Evolutionary conservation across 2,888 invertebrate species (phyloP), one percentile per base, ranked within the genome.

Genomic region (Polydrusus tereticollis): DNA sequence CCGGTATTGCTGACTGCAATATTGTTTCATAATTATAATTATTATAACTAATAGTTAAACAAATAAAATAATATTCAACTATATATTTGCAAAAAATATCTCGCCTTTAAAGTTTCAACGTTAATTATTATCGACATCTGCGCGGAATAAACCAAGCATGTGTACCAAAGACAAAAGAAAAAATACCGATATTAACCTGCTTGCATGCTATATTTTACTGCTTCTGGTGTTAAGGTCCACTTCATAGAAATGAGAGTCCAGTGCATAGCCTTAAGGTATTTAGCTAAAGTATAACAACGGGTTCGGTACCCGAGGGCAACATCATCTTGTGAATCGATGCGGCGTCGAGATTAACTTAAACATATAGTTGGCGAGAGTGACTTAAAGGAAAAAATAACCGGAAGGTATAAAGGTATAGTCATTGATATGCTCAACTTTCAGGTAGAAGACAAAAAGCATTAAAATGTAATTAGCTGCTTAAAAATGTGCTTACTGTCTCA

Each of bases 181-280:
- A 58, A 59, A 12, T 20, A 50, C 70, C 58, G 10, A 65, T 47
- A 65, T 65, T 70, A 65, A 70, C 29, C 33, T 59, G 65, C 65
- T 62, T 47, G 57, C 66, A 71, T 50, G 60, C 29, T 64, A 69
- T 50, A 26, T 70, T 70, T 70, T 70, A 69, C 73, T 73, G 73
- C 73, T 73, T 69, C 73, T 73, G 73, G 73, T 73, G 73, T 73
- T 73, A 73, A 69, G 69, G 73, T 73, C 73, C 64, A 73, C 59
- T 73, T 73, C 73, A 73, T 64, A 73, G 73, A 73, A 73, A 73
- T 69, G 69, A 73, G 57, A 73, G 69, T 52, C 59, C 65, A 65
- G 38, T 58, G 64, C 38, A 29, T 64, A 52, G 70, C 70, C 64
- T 59, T 23, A 50, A 47, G 70, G 64, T 43, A 6, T 29, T 18